These are phyloP conservation scores for Eupithecia inturbata DNA, from an alignment of 2,888 invertebrate genomes.

Conservation along the genomic window DNA sequence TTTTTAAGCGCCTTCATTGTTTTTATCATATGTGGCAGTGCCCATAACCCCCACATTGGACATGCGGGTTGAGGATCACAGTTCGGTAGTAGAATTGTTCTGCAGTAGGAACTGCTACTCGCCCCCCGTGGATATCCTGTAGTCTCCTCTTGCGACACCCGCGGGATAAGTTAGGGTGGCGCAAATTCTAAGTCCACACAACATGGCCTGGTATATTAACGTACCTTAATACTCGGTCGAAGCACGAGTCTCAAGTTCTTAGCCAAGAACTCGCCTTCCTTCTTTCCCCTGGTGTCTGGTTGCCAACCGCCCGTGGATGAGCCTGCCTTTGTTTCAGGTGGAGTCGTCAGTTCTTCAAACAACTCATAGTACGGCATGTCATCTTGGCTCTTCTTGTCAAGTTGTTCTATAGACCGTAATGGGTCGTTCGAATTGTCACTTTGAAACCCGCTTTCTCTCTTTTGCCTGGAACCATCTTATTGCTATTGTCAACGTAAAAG, in stretches of 20 bases:
- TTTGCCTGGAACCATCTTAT: neutral
- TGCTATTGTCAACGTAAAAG: neutral
- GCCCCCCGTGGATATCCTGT: too few species aligned
- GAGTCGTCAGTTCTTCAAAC: neutral
- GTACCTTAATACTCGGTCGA: neutral
- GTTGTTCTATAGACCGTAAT: neutral
- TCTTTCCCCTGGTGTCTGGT: neutral
- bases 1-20: too few species aligned
- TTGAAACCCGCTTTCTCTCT: neutral
- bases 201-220: neutral
- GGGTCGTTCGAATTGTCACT: neutral
- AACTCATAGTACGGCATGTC: neutral
- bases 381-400: neutral
- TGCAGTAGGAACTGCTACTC: too few species aligned
- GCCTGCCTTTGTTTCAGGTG: neutral
- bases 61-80: too few species aligned
- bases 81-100: too few species aligned
- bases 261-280: neutral
- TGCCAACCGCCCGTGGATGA: neutral
- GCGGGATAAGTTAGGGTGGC: too few species aligned
- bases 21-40: too few species aligned
- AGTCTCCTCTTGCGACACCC: too few species aligned
- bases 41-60: too few species aligned
- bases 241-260: neutral
- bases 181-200: neutral